Base-by-base conservation (phyloP, 2,888 invertebrate genomes). In the Linyphia triangularis region DNA sequence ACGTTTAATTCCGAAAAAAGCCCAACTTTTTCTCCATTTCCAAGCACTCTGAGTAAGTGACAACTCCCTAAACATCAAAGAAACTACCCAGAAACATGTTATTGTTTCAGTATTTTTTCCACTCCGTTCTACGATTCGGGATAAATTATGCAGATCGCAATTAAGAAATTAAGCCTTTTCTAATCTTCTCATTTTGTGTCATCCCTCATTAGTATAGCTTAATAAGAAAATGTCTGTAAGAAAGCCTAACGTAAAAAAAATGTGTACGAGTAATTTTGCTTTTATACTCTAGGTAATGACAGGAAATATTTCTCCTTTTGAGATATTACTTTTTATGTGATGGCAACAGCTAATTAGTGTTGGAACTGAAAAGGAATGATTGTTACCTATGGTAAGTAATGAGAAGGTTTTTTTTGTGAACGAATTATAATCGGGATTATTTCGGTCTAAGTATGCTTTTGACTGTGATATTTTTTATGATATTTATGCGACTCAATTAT, bases 151-250 rank as follows among this genome's bases (percentile, higher is more conserved):
- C 61, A 82, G 72, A 70, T 72, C 59, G 61, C 72, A 82, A 82
- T 82, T 82, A 82, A 82, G 72, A 82, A 82, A 82, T 82, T 82
- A 82, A 82, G 82, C 72, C 51, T 28, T 63, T 61, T 69, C 82
- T 81, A 81, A 81, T 69, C 81, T 70, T 24, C 26, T 19, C 28
- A 37, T 81, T 24, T 33, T 61, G 70, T 82, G 82, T 82, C 82
- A 82, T 5, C 43, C 40, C 63, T 82, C 82, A 82, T 82, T 82
- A 82, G 37, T 24, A 51, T 40, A 26, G 72, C 37, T 82, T 82
- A 82, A 82, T 82, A 82, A 72, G 51, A 72, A 82, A 82, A 59
- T 43, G 82, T 69, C 19, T 40, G 30, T 3, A 67, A 43, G 22
- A 73, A 73, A n/a, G 37, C n/a, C 10, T 57, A 57, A 57, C 16